phyloP scores from a whole-genome alignment of 1,140 invertebrate genomes.

The Drusus annulatus region DNA sequence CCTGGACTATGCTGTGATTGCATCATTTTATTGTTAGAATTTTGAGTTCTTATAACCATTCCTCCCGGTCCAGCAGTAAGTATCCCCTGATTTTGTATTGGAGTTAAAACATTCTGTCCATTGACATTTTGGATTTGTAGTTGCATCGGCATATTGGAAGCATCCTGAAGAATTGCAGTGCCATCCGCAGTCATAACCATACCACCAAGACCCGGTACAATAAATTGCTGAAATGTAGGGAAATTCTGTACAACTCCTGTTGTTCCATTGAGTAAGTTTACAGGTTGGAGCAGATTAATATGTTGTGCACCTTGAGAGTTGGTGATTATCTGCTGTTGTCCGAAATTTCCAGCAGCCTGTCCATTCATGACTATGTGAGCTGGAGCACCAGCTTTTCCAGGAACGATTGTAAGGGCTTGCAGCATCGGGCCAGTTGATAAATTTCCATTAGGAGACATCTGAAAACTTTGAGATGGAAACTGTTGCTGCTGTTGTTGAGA shows the following conservation, averaged over 20 bases:
- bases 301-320: slow-evolving; percentile 82
- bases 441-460: slow-evolving; percentile 75
- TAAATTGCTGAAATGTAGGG: slow-evolving; percentile 85
- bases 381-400: slow-evolving; percentile 80
- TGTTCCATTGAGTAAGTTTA: slow-evolving; percentile 83
- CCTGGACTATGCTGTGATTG: slow-evolving; percentile 79
- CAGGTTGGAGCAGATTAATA: slow-evolving; percentile 85
- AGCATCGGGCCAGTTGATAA: slow-evolving; percentile 76
- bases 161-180: slow-evolving; percentile 78
- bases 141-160: slow-evolving; percentile 79
- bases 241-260: slow-evolving; percentile 83
- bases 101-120: slow-evolving; percentile 83
- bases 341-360: slow-evolving; percentile 75
- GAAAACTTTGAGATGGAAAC: slow-evolving; percentile 77
- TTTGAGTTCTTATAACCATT: slow-evolving; percentile 84
- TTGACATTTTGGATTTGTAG: slow-evolving; percentile 86
- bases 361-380: slow-evolving; percentile 82
- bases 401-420: slow-evolving; percentile 83
- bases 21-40: slow-evolving; percentile 81
- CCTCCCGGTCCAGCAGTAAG: slow-evolving; percentile 80
- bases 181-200: slow-evolving; percentile 83
- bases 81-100: slow-evolving; percentile 81
- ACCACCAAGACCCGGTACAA: slow-evolving; percentile 84
- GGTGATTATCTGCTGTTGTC: slow-evolving; percentile 78
- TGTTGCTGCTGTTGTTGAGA: slow-evolving; percentile 69